These are phyloP conservation scores for Erpobdella octoculata DNA, from an alignment of 2,888 invertebrate species.

Conservation along the genomic window DNA sequence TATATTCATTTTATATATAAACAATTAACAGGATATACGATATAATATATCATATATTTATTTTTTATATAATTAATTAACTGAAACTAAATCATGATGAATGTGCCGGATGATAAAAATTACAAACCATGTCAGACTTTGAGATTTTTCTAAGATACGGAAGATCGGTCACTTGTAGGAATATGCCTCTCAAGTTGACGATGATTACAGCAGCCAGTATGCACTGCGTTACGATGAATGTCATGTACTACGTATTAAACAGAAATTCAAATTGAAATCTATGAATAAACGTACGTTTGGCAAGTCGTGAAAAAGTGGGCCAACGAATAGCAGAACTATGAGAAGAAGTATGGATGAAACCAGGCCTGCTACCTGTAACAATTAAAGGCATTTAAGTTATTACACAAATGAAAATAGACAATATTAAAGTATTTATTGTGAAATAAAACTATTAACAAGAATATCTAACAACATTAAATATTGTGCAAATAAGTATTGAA, in stretches of 20 bases:
- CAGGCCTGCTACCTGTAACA: conserved; percentile 36
- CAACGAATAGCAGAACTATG: conserved; percentile 74
- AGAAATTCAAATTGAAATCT: neutral
- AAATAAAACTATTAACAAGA: too few species aligned
- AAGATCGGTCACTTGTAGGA: conserved; percentile 48
- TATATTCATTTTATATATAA: too few species aligned
- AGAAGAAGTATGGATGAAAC: conserved; percentile 70
- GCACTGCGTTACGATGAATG: conserved; percentile 44
- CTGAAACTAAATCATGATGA: too few species aligned
- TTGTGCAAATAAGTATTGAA: too few species aligned
- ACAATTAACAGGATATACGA: too few species aligned
- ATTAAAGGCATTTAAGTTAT: too few species aligned
- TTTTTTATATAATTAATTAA: too few species aligned
- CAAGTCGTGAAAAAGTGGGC: conserved; percentile 75
- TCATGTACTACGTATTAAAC: neutral
- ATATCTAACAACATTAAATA: too few species aligned
- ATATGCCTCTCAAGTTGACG: conserved; percentile 51
- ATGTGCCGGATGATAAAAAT: too few species aligned
- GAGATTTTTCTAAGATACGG: conserved; percentile 47
- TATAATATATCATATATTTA: too few species aligned
- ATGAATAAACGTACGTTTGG: conserved; percentile 57
- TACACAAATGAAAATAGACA: too few species aligned
- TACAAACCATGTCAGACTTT: conserved; percentile 51
- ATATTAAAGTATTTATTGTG: too few species aligned
- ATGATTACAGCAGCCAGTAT: conserved; percentile 50